A percentile compares a stretch with the other conserved stretches of the same genome.
Conservation (phyloP, 2,888 invertebrate species). For the Lepetodrilus schrolli region DNA sequence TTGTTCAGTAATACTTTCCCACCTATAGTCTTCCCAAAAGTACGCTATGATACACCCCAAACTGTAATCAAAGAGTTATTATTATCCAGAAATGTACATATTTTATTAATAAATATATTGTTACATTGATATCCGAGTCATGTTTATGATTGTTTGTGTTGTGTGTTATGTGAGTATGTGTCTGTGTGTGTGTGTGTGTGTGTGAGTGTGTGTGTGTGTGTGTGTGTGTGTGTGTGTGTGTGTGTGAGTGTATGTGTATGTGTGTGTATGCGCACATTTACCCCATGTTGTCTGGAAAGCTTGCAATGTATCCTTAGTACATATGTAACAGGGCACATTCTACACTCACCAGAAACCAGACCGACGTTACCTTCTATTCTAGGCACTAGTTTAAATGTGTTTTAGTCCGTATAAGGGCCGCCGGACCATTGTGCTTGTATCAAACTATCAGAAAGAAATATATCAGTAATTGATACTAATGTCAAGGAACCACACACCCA, state of each 20-base stretch:
- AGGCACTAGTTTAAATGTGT: too few species aligned
- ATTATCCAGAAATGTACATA: background rate
- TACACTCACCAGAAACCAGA: too few species aligned
- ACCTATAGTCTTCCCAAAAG: background rate
- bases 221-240: background rate
- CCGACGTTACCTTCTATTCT: too few species aligned
- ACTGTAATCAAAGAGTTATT: slow-evolving; percentile 13
- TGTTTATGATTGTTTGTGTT: background rate
- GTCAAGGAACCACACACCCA: too few species aligned
- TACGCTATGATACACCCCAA: background rate
- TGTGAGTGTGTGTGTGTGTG: slow-evolving; percentile 18
- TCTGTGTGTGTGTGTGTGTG: background rate
- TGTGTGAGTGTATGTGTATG: background rate
- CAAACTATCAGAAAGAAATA: too few species aligned
- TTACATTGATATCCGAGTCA: background rate
- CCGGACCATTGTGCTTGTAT: too few species aligned
- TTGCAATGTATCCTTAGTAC: too few species aligned
- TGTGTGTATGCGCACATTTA: background rate
- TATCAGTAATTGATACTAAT: too few species aligned
- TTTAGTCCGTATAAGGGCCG: too few species aligned
- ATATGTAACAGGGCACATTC: too few species aligned
- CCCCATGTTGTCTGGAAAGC: too few species aligned
- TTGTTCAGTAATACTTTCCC: too few species aligned
- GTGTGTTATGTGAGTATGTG: background rate
- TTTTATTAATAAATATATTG: slow-evolving; percentile 11